These are phyloP conservation scores for Caenorhabditis virilis DNA, from an alignment of 2,888 invertebrate genomes.

Conservation along the genomic window DNA sequence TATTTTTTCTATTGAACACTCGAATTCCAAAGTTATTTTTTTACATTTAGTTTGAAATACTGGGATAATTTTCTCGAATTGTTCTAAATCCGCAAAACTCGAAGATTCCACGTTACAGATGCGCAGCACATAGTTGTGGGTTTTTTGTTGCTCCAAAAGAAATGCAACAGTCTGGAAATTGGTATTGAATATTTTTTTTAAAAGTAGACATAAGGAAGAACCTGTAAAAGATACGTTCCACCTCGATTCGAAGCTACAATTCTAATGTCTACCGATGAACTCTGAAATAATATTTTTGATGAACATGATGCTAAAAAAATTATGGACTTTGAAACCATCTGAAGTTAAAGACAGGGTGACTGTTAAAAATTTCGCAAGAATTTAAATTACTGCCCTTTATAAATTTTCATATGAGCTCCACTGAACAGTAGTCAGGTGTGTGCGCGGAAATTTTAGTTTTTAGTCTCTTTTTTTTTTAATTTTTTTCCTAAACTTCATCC, in stretches of 20 bases:
- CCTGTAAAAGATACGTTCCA: slow-evolving; percentile 19
- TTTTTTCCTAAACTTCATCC: too few relatives aligned
- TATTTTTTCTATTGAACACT: background rate
- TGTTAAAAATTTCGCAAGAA: background rate
- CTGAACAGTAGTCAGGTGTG: too few relatives aligned
- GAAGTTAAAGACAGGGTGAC: background rate
- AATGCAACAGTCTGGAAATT: slow-evolving; percentile 26
- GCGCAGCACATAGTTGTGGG: slow-evolving; percentile 2
- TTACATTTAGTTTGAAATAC: background rate
- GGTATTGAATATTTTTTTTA: too few relatives aligned
- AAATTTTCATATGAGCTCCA: too few relatives aligned
- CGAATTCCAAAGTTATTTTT: background rate
- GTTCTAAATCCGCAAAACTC: slow-evolving; percentile 9
- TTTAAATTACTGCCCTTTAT: too few relatives aligned
- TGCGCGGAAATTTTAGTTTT: too few relatives aligned
- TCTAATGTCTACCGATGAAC: slow-evolving; percentile 27
- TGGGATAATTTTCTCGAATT: slow-evolving; percentile 1
- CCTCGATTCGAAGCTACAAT: slow-evolving; percentile 37
- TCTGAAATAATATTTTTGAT: background rate
- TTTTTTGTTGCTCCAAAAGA: slow-evolving; percentile 14
- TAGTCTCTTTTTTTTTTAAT: too few relatives aligned
- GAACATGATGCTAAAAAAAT: background rate
- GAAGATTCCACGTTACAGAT: slow-evolving; percentile 29
- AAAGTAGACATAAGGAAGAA: too few relatives aligned
- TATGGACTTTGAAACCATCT: too few relatives aligned